Evolutionary conservation across 2,113 vertebrate species (phyloP).

Genomic region (Tachysurus vachellii): DNA sequence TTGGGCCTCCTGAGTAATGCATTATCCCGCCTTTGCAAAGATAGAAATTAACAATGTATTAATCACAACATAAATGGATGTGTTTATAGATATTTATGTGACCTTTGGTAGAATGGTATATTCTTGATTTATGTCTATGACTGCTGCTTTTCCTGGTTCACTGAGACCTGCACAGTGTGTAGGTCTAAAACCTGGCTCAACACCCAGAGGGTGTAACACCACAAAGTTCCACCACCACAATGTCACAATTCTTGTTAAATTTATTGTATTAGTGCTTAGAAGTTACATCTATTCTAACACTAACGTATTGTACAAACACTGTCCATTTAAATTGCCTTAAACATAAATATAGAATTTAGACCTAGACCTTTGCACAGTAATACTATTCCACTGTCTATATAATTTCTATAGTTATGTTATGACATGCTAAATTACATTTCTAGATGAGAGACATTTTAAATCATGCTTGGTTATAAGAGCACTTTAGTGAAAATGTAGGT

Average conservation of each 20-base stretch:
- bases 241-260: background rate
- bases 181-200: too few species aligned
- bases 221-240: background rate
- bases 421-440: background rate
- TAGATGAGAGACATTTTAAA: slow-evolving; percentile 3
- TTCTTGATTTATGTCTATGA: background rate
- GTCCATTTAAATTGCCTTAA: background rate
- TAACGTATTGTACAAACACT: background rate
- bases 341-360: background rate
- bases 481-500: slow-evolving; percentile 11
- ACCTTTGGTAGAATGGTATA: background rate
- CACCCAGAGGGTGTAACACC: too few species aligned
- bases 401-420: background rate
- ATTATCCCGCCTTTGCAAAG: too few species aligned
- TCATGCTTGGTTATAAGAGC: slow-evolving; percentile 36
- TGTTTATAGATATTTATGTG: background rate
- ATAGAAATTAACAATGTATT: background rate
- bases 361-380: background rate
- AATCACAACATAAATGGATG: background rate
- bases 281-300: background rate
- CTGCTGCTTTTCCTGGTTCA: background rate
- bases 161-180: background rate
- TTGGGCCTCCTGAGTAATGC: background rate
- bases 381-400: too few species aligned
- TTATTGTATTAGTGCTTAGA: background rate